These are phyloP conservation scores for Littorina saxatilis DNA, from an alignment of 1,140 invertebrate species.

Conservation along the genomic window DNA sequence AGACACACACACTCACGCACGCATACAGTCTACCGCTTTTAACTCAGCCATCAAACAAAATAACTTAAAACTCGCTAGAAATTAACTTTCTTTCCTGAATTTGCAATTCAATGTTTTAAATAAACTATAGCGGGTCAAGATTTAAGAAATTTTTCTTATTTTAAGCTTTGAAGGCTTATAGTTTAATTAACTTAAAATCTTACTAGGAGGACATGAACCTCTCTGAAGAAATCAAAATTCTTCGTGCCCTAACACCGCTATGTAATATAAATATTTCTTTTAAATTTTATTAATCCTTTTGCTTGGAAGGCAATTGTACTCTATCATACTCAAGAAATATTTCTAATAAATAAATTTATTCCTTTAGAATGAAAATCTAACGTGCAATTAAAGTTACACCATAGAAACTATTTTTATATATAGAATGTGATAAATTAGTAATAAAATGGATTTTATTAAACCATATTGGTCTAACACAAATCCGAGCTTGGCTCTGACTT, in stretches of 20 bases:
- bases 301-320: slow-evolving; percentile 25
- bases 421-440: not conserved
- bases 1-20: no score
- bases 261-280: not conserved
- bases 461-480: not conserved
- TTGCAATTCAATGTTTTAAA: no score
- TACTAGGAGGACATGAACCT: not conserved
- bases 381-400: not conserved
- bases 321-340: slow-evolving; percentile 19
- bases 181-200: no score
- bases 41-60: no score
- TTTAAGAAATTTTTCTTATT: no score
- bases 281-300: slow-evolving; percentile 23
- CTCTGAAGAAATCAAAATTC: slow-evolving; percentile 30
- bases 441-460: not conserved
- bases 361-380: slow-evolving; percentile 7
- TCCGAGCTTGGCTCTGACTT: slow-evolving; percentile 13
- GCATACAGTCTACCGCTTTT: no score
- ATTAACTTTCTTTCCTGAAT: no score
- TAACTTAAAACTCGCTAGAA: no score
- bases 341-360: not conserved
- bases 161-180: no score
- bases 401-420: not conserved
- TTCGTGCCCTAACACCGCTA: slow-evolving; percentile 22
- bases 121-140: no score